phyloP scores from a whole-genome alignment of 2,888 invertebrate species.

The Muschampia plurimacula region DNA sequence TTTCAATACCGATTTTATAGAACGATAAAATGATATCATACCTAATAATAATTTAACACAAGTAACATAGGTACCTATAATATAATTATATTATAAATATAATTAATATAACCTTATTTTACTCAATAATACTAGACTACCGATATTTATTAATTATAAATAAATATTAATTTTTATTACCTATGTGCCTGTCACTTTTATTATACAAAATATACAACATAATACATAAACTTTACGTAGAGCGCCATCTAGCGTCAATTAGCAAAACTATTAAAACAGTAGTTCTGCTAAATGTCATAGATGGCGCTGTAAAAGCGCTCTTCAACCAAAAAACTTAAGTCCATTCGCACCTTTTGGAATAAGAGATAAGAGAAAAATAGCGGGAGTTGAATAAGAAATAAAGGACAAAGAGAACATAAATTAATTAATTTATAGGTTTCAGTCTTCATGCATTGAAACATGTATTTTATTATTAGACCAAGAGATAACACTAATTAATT shows the following conservation, averaged over 20 bases:
- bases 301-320: conserved; percentile 36
- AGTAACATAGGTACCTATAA: too few relatives aligned
- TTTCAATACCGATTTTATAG: too few relatives aligned
- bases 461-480: neutral
- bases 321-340: neutral
- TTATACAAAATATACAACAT: neutral
- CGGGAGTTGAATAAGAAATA: neutral
- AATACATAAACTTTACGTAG: neutral
- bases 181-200: neutral
- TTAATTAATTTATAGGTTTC: neutral
- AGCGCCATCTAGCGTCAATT: conserved; percentile 62
- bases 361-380: neutral
- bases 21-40: too few relatives aligned
- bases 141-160: too few relatives aligned
- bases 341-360: neutral
- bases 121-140: too few relatives aligned
- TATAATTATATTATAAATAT: too few relatives aligned
- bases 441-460: neutral
- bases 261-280: conserved; percentile 51
- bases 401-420: neutral
- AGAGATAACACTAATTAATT: neutral
- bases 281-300: conserved; percentile 24
- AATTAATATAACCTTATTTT: too few relatives aligned
- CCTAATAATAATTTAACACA: too few relatives aligned
- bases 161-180: too few relatives aligned